These are phyloP conservation scores for Propithecus coquereli DNA, from an alignment of 2,113 vertebrate species.

Conservation along the genomic window DNA sequence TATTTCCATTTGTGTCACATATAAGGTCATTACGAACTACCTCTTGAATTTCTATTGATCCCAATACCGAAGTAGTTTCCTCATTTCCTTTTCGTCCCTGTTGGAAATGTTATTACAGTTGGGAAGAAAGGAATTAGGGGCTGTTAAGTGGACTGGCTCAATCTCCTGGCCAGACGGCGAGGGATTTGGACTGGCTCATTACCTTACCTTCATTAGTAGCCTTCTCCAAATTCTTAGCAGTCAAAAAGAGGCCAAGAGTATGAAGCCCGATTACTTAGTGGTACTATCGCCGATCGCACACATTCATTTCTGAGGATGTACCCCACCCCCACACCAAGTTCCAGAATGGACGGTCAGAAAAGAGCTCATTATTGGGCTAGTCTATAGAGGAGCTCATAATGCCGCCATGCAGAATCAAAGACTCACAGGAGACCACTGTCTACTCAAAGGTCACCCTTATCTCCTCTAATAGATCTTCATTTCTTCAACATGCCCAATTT, in stretches of 20 bases:
- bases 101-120: slow-evolving; percentile 73
- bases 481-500: slow-evolving; percentile 35
- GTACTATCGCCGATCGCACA: neutral
- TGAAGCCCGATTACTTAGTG: neutral
- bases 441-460: slow-evolving; percentile 52
- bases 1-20: slow-evolving; percentile 79
- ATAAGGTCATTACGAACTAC: slow-evolving; percentile 77
- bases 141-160: slow-evolving; percentile 71
- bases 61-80: slow-evolving; percentile 75
- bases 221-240: slow-evolving; percentile 65
- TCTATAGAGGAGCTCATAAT: slow-evolving; percentile 55
- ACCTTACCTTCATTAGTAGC: slow-evolving; percentile 71
- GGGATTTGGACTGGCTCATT: slow-evolving; percentile 59
- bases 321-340: neutral
- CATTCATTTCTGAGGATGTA: neutral
- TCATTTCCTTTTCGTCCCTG: slow-evolving; percentile 73
- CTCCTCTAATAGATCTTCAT: slow-evolving; percentile 66
- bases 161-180: neutral
- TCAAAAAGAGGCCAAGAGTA: slow-evolving; percentile 12
- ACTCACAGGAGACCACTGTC: neutral
- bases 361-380: slow-evolving; percentile 41
- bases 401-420: slow-evolving; percentile 33
- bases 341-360: slow-evolving; percentile 39
- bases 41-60: slow-evolving; percentile 81
- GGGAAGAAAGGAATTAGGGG: slow-evolving; percentile 70